These are phyloP conservation scores for Diaprepes abbreviatus DNA, from an alignment of 2,888 invertebrate species.

Conservation along the genomic window DNA sequence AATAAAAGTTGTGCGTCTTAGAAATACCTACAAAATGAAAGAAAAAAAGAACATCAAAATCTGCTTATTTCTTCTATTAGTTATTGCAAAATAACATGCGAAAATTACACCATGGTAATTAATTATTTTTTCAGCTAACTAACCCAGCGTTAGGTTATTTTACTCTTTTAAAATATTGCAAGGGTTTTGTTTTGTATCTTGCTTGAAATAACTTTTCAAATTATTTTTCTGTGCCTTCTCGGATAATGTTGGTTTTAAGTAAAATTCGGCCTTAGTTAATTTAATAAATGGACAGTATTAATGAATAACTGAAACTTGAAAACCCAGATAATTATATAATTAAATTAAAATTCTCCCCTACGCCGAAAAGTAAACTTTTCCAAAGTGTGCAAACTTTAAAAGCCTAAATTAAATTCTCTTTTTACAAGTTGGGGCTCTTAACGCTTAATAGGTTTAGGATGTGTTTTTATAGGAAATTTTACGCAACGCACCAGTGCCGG, in stretches of 20 bases:
- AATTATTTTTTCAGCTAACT: too few species aligned
- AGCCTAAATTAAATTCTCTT: conserved; percentile 33
- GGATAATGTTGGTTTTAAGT: background rate
- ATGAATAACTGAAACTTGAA: conserved; percentile 25
- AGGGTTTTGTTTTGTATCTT: too few species aligned
- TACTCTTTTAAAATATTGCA: too few species aligned
- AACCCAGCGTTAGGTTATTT: too few species aligned
- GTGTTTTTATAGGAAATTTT: conserved; percentile 27
- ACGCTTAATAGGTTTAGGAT: conserved; percentile 27
- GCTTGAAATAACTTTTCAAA: too few species aligned
- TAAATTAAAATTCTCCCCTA: conserved; percentile 31
- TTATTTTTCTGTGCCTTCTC: too few species aligned
- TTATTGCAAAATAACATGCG: too few species aligned
- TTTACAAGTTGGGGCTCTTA: conserved; percentile 29
- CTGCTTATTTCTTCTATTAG: too few species aligned
- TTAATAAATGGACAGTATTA: conserved; percentile 24
- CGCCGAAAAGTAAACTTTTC: conserved; percentile 30
- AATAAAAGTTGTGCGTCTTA: too few species aligned
- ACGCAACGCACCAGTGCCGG: conserved; percentile 9
- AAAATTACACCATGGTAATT: too few species aligned
- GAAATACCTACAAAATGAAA: too few species aligned
- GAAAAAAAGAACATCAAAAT: too few species aligned
- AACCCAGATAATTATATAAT: conserved; percentile 37
- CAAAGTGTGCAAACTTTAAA: conserved; percentile 32
- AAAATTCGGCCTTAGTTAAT: conserved; percentile 16